Evolutionary conservation across 2,888 invertebrate species (phyloP).

Genomic region (Drosophila histrio): DNA sequence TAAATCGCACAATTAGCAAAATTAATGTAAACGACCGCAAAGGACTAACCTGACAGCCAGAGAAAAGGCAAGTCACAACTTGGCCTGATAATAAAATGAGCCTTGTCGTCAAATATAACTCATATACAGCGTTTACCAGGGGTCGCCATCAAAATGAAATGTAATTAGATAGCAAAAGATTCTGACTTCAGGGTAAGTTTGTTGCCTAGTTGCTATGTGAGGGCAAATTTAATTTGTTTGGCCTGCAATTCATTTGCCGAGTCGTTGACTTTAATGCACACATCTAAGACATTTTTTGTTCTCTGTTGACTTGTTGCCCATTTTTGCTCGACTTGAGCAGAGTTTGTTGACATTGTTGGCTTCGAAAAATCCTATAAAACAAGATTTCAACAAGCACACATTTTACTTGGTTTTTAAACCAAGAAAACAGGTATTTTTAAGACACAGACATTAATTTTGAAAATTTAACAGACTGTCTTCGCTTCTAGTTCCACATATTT

Average conservation of each 20-base stretch:
- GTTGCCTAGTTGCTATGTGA: slow-evolving; percentile 25
- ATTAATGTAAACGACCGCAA: slow-evolving; percentile 18
- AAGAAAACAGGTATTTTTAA: slow-evolving; percentile 8
- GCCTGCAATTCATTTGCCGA: slow-evolving; percentile 74
- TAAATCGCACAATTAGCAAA: slow-evolving; percentile 43
- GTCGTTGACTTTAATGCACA: slow-evolving; percentile 79
- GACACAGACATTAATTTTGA: slow-evolving; percentile 1
- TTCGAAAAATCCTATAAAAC: slow-evolving; percentile 24
- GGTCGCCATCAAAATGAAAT: slow-evolving; percentile 32
- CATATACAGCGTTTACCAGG: slow-evolving; percentile 48
- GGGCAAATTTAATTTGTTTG: slow-evolving; percentile 71
- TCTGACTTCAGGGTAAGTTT: slow-evolving; percentile 27
- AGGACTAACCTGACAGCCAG: slow-evolving; percentile 11
- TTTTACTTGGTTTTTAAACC: slow-evolving; percentile 1
- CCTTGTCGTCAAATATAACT: slow-evolving; percentile 48
- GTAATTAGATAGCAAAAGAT: slow-evolving; percentile 45
- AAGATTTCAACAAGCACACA: slow-evolving; percentile 42
- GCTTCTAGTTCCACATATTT: slow-evolving; percentile 9
- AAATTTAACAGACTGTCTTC: slow-evolving; percentile 3
- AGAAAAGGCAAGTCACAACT: slow-evolving; percentile 9
- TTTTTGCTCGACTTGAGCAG: slow-evolving; percentile 58
- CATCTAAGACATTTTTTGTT: slow-evolving; percentile 62
- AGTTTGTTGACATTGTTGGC: slow-evolving; percentile 44
- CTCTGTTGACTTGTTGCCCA: slow-evolving; percentile 69
- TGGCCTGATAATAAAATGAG: slow-evolving; percentile 25